Base-by-base conservation (phyloP, 1,140 invertebrate species). In the Anoplophora glabripennis region DNA sequence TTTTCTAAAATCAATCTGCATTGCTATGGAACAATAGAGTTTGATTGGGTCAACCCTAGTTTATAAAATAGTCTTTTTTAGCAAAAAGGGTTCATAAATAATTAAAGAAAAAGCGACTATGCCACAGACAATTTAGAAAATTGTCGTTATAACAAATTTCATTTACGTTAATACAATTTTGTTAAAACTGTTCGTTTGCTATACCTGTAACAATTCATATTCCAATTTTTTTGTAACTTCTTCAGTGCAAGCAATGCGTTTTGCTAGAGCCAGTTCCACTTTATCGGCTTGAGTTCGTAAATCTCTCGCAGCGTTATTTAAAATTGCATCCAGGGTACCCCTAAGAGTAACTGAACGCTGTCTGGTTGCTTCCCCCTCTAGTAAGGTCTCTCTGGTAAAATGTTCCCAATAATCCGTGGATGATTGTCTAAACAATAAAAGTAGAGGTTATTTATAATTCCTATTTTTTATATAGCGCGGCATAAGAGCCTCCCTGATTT, bases 261-360 rank as follows among this genome's bases (percentile, higher is more conserved):
- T 79, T 0, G 80, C 79, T 37, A 91, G 69, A 1, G 84, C 83
- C 46, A 82, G 76, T 66, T 90, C 87, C 0, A 90, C 87, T 44
- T 75, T 75, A 72, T 89, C 88, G 0, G 87, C 87, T 76, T 90
- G 89, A 21, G 79, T 82, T 18, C 88, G 79, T 8, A 92, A 77
- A 75, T 89, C 87, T 56, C 84, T 78, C 1, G 88, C 81, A 1
- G 82, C 83, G 53, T 85, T 84, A 7, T 80, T 77, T 35, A 88
- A 75, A 40, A 87, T 84, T 0, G 81, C 76, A 61, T 88, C 81
- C 0, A 90, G 70, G 4, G 82, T 83, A 1, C 80, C 78, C 28
- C 88, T 75, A 21, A 90, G 73, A 36, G 84, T 77, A 2, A 78
- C 74, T 0, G 87, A 89, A 63, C 80, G 81, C 60, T 84, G 82